phyloP scores from a whole-genome alignment of 2,113 vertebrate genomes.

The Perognathus longimembris region DNA sequence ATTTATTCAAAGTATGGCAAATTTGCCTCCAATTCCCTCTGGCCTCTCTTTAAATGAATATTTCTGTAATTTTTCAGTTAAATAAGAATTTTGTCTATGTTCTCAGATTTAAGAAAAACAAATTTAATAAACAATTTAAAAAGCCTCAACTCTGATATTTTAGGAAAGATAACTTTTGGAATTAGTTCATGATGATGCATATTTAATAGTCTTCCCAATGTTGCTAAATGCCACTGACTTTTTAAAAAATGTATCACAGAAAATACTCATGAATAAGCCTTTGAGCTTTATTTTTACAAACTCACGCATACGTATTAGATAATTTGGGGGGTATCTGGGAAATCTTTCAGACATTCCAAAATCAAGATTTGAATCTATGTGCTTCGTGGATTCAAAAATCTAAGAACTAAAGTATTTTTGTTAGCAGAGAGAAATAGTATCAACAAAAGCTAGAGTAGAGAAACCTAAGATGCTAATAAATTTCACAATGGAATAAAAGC shows the following conservation, averaged over 20 bases:
- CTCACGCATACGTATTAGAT: neutral
- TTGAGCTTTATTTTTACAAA: neutral
- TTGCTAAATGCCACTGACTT: neutral
- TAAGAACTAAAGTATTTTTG: neutral
- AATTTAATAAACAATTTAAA: neutral
- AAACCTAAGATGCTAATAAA: slow-evolving; percentile 45
- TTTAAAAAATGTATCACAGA: neutral
- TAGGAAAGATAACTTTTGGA: neutral
- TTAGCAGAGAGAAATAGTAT: neutral
- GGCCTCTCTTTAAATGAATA: neutral
- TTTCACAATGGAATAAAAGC: neutral
- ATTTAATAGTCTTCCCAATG: neutral
- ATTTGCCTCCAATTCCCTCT: neutral
- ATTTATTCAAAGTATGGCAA: neutral
- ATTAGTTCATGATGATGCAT: neutral
- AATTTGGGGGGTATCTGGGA: neutral
- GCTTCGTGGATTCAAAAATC: neutral
- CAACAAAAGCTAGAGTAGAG: neutral
- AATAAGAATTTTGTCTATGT: neutral
- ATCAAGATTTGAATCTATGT: neutral
- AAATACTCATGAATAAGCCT: neutral
- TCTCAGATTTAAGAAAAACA: slow-evolving; percentile 2
- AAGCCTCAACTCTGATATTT: neutral
- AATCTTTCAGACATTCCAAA: neutral
- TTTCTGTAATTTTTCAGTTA: neutral